Conservation (phyloP, 37 sponge, comb jelly and placozoan species). For the Spongia lamella region DNA sequence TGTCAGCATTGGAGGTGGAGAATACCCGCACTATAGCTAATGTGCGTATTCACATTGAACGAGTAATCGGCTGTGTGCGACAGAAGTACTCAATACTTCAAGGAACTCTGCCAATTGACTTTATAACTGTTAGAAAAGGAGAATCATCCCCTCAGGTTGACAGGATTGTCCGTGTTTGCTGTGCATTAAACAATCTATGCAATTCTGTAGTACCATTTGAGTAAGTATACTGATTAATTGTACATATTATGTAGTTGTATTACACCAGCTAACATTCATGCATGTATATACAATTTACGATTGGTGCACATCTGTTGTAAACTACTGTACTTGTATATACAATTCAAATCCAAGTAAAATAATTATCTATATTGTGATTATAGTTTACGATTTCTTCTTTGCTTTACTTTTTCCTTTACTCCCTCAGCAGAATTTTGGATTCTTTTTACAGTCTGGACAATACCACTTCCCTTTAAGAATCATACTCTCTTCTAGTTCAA, state of each 20-base stretch:
- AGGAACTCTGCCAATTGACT: conserved; percentile 51
- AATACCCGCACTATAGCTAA: conserved; percentile 69
- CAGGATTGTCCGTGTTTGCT: conserved; percentile 51
- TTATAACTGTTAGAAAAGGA: conserved; percentile 14
- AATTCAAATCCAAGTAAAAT: too few relatives aligned
- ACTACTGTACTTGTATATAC: too few relatives aligned
- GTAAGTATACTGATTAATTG: too few relatives aligned
- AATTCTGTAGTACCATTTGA: conserved; percentile 63
- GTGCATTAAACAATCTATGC: conserved; percentile 65
- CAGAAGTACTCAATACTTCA: conserved; percentile 58
- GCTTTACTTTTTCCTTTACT: not conserved
- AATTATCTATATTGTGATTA: too few relatives aligned
- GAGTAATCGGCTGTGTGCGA: conserved; percentile 61
- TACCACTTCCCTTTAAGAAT: conserved; percentile 41
- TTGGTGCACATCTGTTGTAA: too few relatives aligned
- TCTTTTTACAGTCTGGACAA: conserved; percentile 58
- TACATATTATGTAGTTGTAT: too few relatives aligned
- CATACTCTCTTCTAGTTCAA: not conserved
- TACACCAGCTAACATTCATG: too few relatives aligned
- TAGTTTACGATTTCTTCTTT: too few relatives aligned
- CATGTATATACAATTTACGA: too few relatives aligned
- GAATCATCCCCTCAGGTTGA: conserved; percentile 26
- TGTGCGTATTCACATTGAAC: conserved; percentile 79
- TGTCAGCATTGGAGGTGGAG: conserved; percentile 51
- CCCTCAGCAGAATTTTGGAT: conserved; percentile 1